A percentile compares a stretch with the other conserved stretches of the same genome.
Conservation (phyloP, 2,888 invertebrate genomes). For the Leptinotarsa tumamoca region DNA sequence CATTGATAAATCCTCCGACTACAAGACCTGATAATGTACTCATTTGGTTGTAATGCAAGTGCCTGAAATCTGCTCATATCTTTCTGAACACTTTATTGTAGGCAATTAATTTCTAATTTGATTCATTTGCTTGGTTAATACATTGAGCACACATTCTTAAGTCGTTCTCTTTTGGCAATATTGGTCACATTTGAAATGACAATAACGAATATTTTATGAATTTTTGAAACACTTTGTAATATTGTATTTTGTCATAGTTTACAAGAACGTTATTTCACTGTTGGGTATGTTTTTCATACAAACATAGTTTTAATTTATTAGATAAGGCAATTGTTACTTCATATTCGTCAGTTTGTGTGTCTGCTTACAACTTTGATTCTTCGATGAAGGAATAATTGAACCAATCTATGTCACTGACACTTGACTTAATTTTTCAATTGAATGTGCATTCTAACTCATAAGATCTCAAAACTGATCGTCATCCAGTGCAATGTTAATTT, state of each 20-base stretch:
- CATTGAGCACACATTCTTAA: conserved; percentile 34
- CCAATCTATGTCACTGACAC: background rate
- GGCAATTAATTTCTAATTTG: conserved; percentile 39
- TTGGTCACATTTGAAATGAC: conserved; percentile 51
- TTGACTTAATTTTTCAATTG: conserved; percentile 40
- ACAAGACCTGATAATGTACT: conserved; percentile 88
- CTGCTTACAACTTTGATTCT: too few relatives aligned
- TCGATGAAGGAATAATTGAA: too few relatives aligned
- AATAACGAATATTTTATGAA: conserved; percentile 50
- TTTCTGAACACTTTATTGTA: conserved; percentile 31
- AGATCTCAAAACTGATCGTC: conserved; percentile 47
- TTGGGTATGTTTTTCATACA: conserved; percentile 57
- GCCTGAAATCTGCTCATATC: conserved; percentile 45
- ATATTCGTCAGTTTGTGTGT: too few relatives aligned
- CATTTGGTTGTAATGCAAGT: conserved; percentile 79
- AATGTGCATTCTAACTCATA: background rate
- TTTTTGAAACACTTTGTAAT: conserved; percentile 52
- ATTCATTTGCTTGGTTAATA: background rate
- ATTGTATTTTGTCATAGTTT: conserved; percentile 52
- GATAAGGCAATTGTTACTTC: too few relatives aligned
- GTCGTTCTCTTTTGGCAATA: conserved; percentile 40
- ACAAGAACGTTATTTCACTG: conserved; percentile 56
- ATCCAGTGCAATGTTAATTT: background rate
- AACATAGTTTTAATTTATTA: conserved; percentile 50
- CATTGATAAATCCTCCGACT: conserved; percentile 87